A percentile compares a stretch with the other conserved stretches of the same genome.
phyloP scores from a whole-genome alignment of 1,140 invertebrate genomes.

The Saxidomus purpurata region DNA sequence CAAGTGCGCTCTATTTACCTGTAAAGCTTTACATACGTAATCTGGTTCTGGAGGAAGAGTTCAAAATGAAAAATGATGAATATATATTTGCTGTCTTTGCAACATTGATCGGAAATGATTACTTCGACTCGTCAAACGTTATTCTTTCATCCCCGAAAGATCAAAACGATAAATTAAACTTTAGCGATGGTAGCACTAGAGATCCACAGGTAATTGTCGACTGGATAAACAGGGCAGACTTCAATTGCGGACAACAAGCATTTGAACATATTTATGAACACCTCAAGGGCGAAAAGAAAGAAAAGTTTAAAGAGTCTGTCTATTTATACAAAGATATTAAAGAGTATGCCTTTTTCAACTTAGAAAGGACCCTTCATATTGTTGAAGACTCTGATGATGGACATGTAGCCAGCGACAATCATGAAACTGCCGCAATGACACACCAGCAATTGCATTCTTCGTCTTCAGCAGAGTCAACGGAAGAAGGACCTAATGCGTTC shows the following conservation, averaged over 20 bases:
- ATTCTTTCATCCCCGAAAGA: constrained; percentile 88
- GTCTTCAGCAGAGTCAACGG: no score
- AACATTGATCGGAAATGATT: constrained; percentile 95
- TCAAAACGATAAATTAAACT: constrained; percentile 88
- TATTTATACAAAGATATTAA: constrained; percentile 65
- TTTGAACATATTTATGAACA: constrained; percentile 91
- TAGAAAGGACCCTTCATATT: not conserved
- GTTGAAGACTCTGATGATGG: not conserved
- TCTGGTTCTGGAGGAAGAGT: constrained; percentile 88
- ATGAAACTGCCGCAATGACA: no score
- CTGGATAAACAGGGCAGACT: constrained; percentile 87
- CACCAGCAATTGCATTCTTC: no score
- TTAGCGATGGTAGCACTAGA: constrained; percentile 75
- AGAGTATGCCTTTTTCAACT: not conserved
- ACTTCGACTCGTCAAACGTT: constrained; percentile 90
- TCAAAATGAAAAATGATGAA: constrained; percentile 84
- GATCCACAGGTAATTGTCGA: constrained; percentile 59
- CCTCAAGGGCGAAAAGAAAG: not conserved
- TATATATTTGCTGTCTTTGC: constrained; percentile 92
- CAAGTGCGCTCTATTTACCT: constrained; percentile 88
- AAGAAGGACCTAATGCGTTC: constrained; percentile 42
- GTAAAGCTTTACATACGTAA: constrained; percentile 91
- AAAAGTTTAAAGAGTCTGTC: constrained; percentile 68
- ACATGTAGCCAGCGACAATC: no score
- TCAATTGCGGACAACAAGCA: constrained; percentile 88